Conservation (phyloP, 2,797 vertebrate species). For the Sebastes kiyomatsui region DNA sequence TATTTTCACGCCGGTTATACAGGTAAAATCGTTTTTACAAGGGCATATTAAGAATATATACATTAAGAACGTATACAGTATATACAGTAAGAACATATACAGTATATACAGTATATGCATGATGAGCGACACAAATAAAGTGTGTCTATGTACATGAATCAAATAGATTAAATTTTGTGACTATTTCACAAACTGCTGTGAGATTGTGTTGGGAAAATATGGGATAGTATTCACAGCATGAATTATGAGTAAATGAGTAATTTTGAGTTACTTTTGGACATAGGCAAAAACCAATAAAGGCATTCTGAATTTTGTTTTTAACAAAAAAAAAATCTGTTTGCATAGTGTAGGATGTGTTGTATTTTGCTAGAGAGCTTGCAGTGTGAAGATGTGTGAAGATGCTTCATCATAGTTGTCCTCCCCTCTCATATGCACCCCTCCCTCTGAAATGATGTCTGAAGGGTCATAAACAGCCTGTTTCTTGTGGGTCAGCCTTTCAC, state of each 20-base stretch:
- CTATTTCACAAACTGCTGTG: too few relatives aligned
- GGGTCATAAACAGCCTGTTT: constrained; percentile 6
- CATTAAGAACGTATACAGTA: too few relatives aligned
- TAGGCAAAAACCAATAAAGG: background rate
- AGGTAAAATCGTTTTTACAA: too few relatives aligned
- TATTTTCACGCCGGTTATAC: too few relatives aligned
- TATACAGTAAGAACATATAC: too few relatives aligned
- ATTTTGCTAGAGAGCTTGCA: constrained; percentile 1
- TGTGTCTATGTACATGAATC: too few relatives aligned
- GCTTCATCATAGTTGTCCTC: constrained; percentile 36
- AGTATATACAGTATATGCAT: too few relatives aligned
- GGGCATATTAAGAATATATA: too few relatives aligned
- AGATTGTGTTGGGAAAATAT: too few relatives aligned
- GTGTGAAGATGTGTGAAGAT: constrained; percentile 3
- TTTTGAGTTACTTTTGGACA: background rate
- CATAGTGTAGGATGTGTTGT: background rate
- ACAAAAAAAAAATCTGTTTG: background rate
- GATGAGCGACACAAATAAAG: too few relatives aligned
- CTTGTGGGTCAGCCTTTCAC: background rate
- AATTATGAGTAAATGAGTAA: background rate
- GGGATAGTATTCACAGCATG: background rate
- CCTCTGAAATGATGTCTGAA: background rate
- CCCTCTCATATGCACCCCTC: background rate
- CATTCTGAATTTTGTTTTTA: background rate
- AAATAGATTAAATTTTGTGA: too few relatives aligned